A percentile compares a stretch with the other conserved stretches of the same genome.
Evolutionary conservation across 2,113 vertebrate genomes (phyloP).

Genomic region (Scytalopus superciliaris): DNA sequence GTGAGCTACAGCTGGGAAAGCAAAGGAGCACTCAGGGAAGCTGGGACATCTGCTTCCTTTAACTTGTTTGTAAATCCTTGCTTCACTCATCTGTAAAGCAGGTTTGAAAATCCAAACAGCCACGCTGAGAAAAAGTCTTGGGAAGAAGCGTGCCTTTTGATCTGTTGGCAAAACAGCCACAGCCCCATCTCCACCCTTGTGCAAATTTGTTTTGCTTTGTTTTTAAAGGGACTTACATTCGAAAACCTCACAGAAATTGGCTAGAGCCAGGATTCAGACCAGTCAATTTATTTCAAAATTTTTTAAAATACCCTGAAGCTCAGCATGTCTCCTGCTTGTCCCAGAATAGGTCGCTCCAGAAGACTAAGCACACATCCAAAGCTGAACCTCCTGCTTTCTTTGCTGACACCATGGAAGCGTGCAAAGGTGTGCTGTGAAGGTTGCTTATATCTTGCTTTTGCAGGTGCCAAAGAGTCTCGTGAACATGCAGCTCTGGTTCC

Average conservation of each 20-base stretch:
- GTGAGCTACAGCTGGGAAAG: constrained; percentile 7
- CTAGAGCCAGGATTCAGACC: background rate
- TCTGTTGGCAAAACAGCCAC: background rate
- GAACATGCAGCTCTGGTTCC: background rate
- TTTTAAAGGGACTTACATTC: background rate
- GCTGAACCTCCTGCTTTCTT: background rate
- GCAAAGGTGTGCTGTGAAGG: background rate
- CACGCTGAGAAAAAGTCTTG: background rate
- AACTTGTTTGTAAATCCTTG: background rate
- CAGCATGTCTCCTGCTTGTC: background rate
- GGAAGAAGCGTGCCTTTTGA: background rate
- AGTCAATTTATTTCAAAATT: background rate
- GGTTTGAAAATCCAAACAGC: background rate
- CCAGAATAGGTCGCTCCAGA: background rate
- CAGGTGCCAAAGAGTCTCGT: background rate
- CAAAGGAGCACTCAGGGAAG: background rate
- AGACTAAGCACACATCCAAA: rapidly evolving
- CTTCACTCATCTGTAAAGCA: background rate
- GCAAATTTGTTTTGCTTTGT: background rate
- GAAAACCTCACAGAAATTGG: background rate
- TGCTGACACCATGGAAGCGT: background rate
- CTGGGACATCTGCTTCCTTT: background rate
- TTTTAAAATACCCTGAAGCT: background rate
- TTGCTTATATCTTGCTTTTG: background rate
- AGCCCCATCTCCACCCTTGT: background rate